These are phyloP conservation scores for Cottoperca gobio DNA, from an alignment of 2,797 vertebrate genomes.

Conservation along the genomic window DNA sequence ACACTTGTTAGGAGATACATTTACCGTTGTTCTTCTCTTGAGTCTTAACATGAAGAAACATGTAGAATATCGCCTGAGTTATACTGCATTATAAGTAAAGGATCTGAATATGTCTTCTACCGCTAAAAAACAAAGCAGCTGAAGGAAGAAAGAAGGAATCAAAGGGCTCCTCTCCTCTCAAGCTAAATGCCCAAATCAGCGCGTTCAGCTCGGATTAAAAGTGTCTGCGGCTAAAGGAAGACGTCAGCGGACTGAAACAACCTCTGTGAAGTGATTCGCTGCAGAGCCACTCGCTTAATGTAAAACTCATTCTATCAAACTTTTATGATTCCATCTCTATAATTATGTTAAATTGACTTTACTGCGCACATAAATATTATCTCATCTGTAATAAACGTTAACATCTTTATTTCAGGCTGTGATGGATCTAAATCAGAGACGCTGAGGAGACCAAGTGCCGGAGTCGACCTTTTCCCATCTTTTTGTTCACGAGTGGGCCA, in stretches of 20 bases:
- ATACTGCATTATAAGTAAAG: too few relatives aligned
- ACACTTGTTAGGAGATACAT: too few relatives aligned
- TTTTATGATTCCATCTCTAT: slow-evolving; percentile 62
- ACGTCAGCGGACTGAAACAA: not conserved
- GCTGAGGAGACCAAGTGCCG: not conserved
- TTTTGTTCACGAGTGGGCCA: slow-evolving; percentile 32
- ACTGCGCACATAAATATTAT: slow-evolving; percentile 62
- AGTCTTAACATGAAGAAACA: too few relatives aligned
- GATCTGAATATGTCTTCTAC: not conserved
- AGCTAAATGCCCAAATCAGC: not conserved
- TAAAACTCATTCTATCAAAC: slow-evolving; percentile 16
- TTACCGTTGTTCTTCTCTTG: too few relatives aligned
- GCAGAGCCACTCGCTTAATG: slow-evolving; percentile 29
- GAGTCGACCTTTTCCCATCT: slow-evolving; percentile 39
- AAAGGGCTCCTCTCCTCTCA: not conserved
- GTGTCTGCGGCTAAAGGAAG: not conserved
- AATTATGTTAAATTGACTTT: slow-evolving; percentile 61
- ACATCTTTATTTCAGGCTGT: slow-evolving; percentile 36
- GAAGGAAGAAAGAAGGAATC: not conserved
- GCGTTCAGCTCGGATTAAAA: not conserved
- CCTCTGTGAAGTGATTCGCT: not conserved
- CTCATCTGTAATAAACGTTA: slow-evolving; percentile 52
- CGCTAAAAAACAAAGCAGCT: not conserved
- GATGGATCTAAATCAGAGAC: slow-evolving; percentile 29
- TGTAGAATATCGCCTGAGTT: too few relatives aligned